These are phyloP conservation scores for Oryzias sinensis DNA, from an alignment of 2,797 vertebrate genomes.

Conservation along the genomic window DNA sequence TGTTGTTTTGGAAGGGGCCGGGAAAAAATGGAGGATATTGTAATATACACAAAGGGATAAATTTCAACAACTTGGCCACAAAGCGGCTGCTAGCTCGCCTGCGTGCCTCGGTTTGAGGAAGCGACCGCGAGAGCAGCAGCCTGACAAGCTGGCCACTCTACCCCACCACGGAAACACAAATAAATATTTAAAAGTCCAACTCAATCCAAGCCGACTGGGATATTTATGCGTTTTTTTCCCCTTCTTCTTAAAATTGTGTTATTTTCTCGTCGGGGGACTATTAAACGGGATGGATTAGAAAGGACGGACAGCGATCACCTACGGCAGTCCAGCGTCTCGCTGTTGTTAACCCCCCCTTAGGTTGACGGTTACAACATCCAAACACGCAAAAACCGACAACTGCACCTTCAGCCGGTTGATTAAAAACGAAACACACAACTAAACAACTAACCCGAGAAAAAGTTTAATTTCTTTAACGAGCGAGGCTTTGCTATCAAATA, in stretches of 20 bases:
- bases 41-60: constrained; percentile 99
- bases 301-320: constrained; percentile 75
- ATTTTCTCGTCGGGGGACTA: constrained; percentile 65
- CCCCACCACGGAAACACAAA: constrained; percentile 32
- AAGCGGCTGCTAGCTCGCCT: constrained; percentile 76
- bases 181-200: constrained; percentile 35
- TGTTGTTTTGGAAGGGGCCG: constrained; percentile 96
- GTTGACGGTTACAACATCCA: constrained; percentile 54
- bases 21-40: constrained; percentile 99
- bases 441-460: constrained; percentile 15
- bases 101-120: constrained; percentile 81
- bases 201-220: constrained; percentile 48
- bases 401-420: constrained; percentile 1
- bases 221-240: constrained; percentile 58
- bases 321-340: constrained; percentile 63
- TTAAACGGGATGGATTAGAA: constrained; percentile 63
- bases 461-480: constrained; percentile 41
- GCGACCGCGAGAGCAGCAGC: constrained; percentile 79
- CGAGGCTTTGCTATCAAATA: constrained; percentile 47
- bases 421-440: constrained; percentile 11
- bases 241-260: constrained; percentile 54
- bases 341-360: constrained; percentile 32
- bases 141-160: constrained; percentile 44
- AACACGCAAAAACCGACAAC: constrained; percentile 25
- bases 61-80: constrained; percentile 88